Base-by-base conservation (phyloP, 2,888 invertebrate species). In the Hofmannophila pseudospretella region DNA sequence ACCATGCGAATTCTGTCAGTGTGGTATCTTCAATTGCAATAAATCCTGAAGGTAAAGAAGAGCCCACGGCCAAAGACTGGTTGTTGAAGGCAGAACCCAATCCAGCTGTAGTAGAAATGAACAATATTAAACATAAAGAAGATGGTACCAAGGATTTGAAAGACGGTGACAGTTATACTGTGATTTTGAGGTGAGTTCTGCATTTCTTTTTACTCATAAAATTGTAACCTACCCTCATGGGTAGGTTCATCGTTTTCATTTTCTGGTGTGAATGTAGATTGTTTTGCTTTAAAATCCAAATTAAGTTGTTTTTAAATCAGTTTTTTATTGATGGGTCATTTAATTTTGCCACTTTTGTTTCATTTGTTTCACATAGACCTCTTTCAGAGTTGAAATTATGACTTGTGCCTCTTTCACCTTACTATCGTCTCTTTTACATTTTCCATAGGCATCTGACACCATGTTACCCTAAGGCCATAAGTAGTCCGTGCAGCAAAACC, bases 101-200 rank as follows among this genome's bases (percentile, higher is more conserved):
- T 0, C 72, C 78, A 0, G 67, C 79, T 1, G 77, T 77, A 0
- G 82, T 85, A 0, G 86, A 86, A 44, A 79, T 84, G 81, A 87
- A 85, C 41, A 86, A 86, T 48, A 82, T 85, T 10, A 85, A 86
- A 34, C 81, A 78, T 44, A 85, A 82, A 31, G 85, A 82, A 2
- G 84, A 82, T 4, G 75, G 69, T 0, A 54, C 45, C 3, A 88
- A 88, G 45, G 88, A 88, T 43, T 53, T 88, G 38, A 89, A 89
- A 39, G 90, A 90, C 47, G 89, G 89, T 0, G 92, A 92, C 51
- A 92, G 92, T 46, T 94, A 93, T 47, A 94, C 94, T 0, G 93
- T 95, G 31, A 94, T 94, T 51, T 88, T 95, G 43, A 89, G 93
- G 77, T 88, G 13, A 68, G 75, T 56, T 29, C 5, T 16, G 16